Conservation (phyloP, 2,113 vertebrate genomes). For the Atractosteus spatula region DNA sequence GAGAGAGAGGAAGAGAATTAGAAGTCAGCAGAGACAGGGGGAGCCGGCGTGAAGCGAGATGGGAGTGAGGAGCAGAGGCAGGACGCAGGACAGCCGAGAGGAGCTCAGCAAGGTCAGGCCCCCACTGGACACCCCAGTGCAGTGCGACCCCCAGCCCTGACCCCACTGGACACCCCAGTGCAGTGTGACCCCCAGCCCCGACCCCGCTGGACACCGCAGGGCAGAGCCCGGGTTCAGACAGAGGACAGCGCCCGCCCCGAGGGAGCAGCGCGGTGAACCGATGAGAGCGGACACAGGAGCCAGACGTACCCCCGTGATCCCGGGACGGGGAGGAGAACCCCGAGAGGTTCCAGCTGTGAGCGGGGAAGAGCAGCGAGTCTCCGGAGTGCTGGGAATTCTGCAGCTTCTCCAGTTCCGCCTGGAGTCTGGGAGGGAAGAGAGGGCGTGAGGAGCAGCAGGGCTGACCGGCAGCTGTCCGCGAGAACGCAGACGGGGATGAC, state of each 20-base stretch:
- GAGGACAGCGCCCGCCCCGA: no score
- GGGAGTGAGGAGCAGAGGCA: constrained; percentile 3
- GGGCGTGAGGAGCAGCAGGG: background rate
- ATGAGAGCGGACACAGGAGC: no score
- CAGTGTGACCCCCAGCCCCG: no score
- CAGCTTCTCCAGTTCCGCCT: constrained; percentile 70
- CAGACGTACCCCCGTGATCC: constrained; percentile 55
- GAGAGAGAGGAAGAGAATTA: background rate
- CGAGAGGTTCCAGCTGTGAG: constrained; percentile 60
- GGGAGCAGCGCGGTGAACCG: no score
- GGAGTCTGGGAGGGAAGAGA: constrained; percentile 47
- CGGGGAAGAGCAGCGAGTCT: constrained; percentile 58
- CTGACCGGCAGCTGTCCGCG: background rate
- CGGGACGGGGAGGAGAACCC: constrained; percentile 42
- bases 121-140: no score
- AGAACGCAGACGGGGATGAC: no score
- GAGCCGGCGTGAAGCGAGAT: no score
- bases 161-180: no score
- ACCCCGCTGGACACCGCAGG: no score
- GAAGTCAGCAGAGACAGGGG: background rate
- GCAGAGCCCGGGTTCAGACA: no score
- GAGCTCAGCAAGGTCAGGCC: no score
- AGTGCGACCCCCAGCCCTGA: no score
- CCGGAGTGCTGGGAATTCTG: constrained; percentile 51
- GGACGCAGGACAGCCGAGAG: constrained; percentile 19